phyloP scores from a whole-genome alignment of 2,113 vertebrate genomes.

The Brevimyrus niger region DNA sequence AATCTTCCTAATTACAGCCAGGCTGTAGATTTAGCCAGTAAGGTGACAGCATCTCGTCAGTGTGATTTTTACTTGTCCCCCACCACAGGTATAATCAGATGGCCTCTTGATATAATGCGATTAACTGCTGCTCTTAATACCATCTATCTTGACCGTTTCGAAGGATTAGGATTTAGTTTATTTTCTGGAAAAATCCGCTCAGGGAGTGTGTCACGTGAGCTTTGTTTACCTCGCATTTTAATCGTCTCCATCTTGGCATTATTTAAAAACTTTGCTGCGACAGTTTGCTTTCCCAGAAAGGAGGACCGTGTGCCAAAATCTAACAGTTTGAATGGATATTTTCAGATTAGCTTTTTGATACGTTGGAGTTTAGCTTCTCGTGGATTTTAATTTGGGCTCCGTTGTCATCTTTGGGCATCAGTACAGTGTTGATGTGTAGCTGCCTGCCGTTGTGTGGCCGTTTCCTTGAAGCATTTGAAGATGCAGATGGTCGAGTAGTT shows the following conservation, averaged over 20 bases:
- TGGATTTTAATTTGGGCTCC: conserved; percentile 12
- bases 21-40: background rate
- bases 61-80: background rate
- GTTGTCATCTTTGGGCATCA: background rate
- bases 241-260: background rate
- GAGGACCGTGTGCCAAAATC: background rate
- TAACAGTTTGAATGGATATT: background rate
- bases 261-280: background rate
- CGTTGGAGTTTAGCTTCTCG: background rate
- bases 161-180: background rate
- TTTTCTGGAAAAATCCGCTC: background rate
- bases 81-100: background rate
- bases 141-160: background rate
- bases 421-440: conserved; percentile 29
- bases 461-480: conserved; percentile 25
- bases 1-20: background rate
- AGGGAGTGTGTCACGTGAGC: background rate
- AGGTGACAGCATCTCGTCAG: background rate
- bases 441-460: conserved; percentile 33
- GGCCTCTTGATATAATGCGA: background rate
- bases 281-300: background rate
- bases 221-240: background rate
- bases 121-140: background rate
- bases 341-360: conserved; percentile 18
- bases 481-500: conserved; percentile 15